phyloP scores from a whole-genome alignment of 2,888 invertebrate genomes.

The Nymphalis polychloros region DNA sequence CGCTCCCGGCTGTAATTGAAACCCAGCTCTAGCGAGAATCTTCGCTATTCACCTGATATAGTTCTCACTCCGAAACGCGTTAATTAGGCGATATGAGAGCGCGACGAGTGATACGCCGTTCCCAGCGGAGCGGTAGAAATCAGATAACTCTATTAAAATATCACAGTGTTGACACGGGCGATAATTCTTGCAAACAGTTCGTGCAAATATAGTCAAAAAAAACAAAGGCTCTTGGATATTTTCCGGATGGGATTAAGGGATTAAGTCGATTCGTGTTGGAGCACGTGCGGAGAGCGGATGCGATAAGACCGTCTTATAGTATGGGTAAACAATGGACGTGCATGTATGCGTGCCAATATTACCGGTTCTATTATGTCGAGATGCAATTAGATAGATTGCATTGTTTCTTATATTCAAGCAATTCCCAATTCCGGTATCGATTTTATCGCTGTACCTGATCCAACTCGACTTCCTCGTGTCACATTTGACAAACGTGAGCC shows the following conservation, averaged over 20 bases:
- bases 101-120: conserved; percentile 23
- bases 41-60: conserved; percentile 27
- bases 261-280: conserved; percentile 56
- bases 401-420: conserved; percentile 59
- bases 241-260: conserved; percentile 76
- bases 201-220: conserved; percentile 64
- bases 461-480: conserved; percentile 54
- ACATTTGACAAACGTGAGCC: conserved; percentile 48
- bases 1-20: conserved; percentile 26
- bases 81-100: conserved; percentile 28
- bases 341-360: conserved; percentile 50
- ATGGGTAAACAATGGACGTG: conserved; percentile 40
- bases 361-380: conserved; percentile 51
- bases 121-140: conserved; percentile 47
- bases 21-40: conserved; percentile 13
- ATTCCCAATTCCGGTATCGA: conserved; percentile 52
- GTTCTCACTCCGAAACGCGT: conserved; percentile 25
- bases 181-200: conserved; percentile 68
- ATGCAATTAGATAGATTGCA: conserved; percentile 61
- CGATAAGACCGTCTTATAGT: conserved; percentile 52
- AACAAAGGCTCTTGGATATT: conserved; percentile 73
- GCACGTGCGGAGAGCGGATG: conserved; percentile 57
- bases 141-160: conserved; percentile 65
- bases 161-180: conserved; percentile 59
- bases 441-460: conserved; percentile 56